Evolutionary conservation across 2,797 vertebrate species (phyloP).

Genomic region (Antennarius maculatus): DNA sequence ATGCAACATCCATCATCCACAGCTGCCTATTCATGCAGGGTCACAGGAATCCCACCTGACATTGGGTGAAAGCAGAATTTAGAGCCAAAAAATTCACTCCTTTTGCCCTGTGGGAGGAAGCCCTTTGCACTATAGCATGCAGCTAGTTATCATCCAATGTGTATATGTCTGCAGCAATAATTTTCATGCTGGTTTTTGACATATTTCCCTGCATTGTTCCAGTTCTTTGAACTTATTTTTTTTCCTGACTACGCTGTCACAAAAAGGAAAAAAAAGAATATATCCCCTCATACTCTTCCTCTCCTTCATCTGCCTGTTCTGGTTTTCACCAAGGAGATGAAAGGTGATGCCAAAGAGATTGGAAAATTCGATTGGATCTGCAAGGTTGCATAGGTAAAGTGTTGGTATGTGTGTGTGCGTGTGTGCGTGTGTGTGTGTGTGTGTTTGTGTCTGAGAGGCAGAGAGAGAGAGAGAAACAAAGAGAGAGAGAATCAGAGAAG

Average conservation of each 20-base stretch:
- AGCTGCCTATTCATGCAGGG: no score
- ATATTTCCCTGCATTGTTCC: constrained; percentile 4
- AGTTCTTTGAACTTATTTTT: neutral
- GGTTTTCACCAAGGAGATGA: constrained; percentile 65
- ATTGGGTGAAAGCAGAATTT: no score
- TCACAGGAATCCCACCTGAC: no score
- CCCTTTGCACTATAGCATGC: no score
- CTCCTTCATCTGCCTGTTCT: constrained; percentile 65
- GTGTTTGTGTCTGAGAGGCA: no score
- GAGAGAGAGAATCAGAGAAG: constrained; percentile 1
- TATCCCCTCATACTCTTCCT: constrained; percentile 60
- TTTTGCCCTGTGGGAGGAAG: no score
- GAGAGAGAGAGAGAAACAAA: neutral
- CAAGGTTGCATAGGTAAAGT: constrained; percentile 27
- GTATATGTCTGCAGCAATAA: neutral
- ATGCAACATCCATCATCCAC: no score
- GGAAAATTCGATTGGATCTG: constrained; percentile 46
- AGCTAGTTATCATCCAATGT: neutral
- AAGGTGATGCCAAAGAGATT: constrained; percentile 54
- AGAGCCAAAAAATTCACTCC: no score
- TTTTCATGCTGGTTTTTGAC: neutral
- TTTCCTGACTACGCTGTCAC: constrained; percentile 46
- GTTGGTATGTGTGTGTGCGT: neutral
- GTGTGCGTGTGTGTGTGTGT: neutral
- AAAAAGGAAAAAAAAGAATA: constrained; percentile 60